phyloP scores from a whole-genome alignment of 2,888 invertebrate genomes.

The Aspidiotus destructor region DNA sequence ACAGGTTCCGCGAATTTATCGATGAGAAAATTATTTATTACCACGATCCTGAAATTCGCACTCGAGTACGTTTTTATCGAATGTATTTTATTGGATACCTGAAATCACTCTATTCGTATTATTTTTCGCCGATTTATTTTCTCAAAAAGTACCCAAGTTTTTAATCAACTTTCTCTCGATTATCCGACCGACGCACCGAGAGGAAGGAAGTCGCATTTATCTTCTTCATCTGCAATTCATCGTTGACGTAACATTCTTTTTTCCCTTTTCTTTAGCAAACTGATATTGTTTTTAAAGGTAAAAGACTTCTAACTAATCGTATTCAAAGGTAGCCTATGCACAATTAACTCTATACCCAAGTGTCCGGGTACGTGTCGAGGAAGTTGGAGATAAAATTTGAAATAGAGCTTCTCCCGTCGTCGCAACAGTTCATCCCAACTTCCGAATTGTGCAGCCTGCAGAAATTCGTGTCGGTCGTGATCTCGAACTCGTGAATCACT shows the following conservation, averaged over 20 bases:
- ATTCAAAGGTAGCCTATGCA: too few relatives aligned
- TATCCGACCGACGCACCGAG: not conserved
- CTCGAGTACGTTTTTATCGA: too few relatives aligned
- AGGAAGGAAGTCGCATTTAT: slow-evolving; percentile 15
- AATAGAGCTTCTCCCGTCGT: too few relatives aligned
- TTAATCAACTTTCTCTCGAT: slow-evolving; percentile 14
- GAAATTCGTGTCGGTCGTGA: slow-evolving; percentile 4
- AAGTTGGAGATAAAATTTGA: not conserved
- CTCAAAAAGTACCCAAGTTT: slow-evolving; percentile 5
- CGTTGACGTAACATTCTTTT: slow-evolving; percentile 11
- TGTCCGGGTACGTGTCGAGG: not conserved
- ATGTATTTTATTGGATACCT: too few relatives aligned
- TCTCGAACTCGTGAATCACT: not conserved
- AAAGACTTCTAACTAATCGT: too few relatives aligned
- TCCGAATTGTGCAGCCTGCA: not conserved
- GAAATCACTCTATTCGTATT: too few relatives aligned
- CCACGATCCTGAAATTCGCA: too few relatives aligned
- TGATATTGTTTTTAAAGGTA: too few relatives aligned
- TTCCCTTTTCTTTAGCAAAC: not conserved
- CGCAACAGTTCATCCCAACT: not conserved
- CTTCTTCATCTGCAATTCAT: slow-evolving; percentile 11
- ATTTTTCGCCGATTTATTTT: not conserved
- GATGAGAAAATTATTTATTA: too few relatives aligned
- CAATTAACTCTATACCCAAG: too few relatives aligned
- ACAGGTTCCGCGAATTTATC: too few relatives aligned